Conservation (phyloP, 2,888 invertebrate species). For the Tinea semifulvella region DNA sequence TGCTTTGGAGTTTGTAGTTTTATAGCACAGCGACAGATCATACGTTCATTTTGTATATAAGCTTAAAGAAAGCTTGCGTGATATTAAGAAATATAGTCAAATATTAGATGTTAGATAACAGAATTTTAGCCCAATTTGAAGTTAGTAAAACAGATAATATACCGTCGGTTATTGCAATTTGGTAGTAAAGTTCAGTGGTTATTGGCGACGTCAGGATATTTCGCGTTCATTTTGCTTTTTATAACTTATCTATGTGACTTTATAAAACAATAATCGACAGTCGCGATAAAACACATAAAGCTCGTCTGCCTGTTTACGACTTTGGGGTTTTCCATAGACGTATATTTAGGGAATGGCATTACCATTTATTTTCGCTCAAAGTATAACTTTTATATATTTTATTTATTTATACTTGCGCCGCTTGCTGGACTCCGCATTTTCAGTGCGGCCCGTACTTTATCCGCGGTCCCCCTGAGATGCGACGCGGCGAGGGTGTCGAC, state of each 20-base stretch:
- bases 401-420: too few species aligned
- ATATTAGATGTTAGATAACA: background rate
- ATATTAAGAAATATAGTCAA: background rate
- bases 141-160: background rate
- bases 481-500: too few species aligned
- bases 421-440: too few species aligned
- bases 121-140: background rate
- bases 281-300: conserved; percentile 9
- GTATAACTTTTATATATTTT: too few species aligned
- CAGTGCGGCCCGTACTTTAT: too few species aligned
- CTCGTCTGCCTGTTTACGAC: conserved; percentile 13
- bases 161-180: background rate
- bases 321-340: too few species aligned
- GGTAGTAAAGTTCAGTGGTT: background rate
- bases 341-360: too few species aligned
- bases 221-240: conserved; percentile 6
- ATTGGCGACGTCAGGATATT: background rate
- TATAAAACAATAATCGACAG: conserved; percentile 10
- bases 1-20: too few species aligned
- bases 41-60: too few species aligned
- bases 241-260: conserved; percentile 10
- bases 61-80: background rate
- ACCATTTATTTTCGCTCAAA: too few species aligned
- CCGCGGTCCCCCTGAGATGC: too few species aligned
- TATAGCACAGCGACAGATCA: too few species aligned